A percentile compares a stretch with the other conserved stretches of the same genome.
phyloP scores from a whole-genome alignment of 1,140 invertebrate species.

The Liolophura sinensis region DNA sequence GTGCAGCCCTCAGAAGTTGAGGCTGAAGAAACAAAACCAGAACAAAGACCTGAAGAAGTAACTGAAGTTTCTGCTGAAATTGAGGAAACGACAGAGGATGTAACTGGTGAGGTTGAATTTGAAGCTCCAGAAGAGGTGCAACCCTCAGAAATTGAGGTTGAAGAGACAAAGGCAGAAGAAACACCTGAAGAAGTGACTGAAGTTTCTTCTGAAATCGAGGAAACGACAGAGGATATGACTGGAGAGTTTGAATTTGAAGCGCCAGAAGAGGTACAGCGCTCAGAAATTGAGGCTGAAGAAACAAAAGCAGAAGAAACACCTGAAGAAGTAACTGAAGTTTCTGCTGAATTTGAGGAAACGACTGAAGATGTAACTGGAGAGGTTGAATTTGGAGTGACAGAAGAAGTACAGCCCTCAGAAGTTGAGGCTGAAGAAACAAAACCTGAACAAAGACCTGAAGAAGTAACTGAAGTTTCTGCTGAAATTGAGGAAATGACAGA shows the following conservation, averaged over 20 bases:
- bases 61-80: background rate
- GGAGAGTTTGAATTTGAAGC: background rate
- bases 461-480: no score
- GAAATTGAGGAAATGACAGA: no score
- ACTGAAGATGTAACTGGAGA: background rate
- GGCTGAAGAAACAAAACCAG: background rate
- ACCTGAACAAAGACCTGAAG: no score
- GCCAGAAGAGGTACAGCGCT: background rate
- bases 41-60: background rate
- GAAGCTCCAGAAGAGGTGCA: background rate
- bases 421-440: no score
- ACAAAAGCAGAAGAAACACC: background rate
- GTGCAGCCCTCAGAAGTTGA: background rate
- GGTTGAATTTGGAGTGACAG: no score
- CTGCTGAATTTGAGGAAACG: constrained; percentile 3
- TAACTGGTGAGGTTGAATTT: no score
- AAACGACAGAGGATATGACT: no score
- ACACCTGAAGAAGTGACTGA: background rate
- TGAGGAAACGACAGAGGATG: constrained; percentile 1
- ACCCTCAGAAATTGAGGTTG: background rate
- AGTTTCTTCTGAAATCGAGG: no score
- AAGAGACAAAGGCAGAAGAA: background rate
- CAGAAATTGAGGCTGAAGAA: constrained; percentile 9
- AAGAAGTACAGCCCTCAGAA: no score
- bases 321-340: constrained; percentile 3